A percentile compares a stretch with the other conserved stretches of the same genome.
phyloP scores from a whole-genome alignment of 35 echinoderm and acorn worm species.

The Holothuria glaberrima region DNA sequence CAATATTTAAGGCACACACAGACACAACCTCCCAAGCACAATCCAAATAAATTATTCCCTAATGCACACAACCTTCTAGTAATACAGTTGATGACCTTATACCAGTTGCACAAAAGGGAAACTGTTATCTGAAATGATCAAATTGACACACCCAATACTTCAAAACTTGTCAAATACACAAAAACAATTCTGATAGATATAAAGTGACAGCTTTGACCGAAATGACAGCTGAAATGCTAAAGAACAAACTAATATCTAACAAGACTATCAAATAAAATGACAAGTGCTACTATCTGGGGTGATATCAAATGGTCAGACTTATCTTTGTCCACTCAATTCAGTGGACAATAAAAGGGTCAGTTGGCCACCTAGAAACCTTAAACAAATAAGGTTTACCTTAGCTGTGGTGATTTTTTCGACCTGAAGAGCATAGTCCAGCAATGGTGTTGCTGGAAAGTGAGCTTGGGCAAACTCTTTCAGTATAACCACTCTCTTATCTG shows the following conservation, averaged over 20 bases:
- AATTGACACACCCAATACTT: too few species aligned
- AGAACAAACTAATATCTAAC: neutral
- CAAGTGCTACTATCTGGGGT: neutral
- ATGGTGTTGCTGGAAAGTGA: conserved; percentile 79
- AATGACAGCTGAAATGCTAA: too few species aligned
- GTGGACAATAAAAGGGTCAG: neutral
- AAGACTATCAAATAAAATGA: neutral
- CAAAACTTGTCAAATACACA: too few species aligned
- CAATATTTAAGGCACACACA: too few species aligned
- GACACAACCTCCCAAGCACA: too few species aligned
- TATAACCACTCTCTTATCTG: conserved; percentile 88
- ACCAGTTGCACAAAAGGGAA: too few species aligned
- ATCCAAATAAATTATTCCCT: too few species aligned
- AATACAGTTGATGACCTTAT: too few species aligned
- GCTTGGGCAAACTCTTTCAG: conserved; percentile 80
- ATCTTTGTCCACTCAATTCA: neutral
- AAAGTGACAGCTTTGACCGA: too few species aligned
- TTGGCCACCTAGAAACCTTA: neutral
- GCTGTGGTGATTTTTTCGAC: conserved; percentile 97
- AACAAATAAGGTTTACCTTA: conserved; percentile 68
- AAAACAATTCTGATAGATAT: too few species aligned
- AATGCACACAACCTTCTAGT: too few species aligned
- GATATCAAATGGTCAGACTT: neutral
- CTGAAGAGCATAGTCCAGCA: conserved; percentile 80
- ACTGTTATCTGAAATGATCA: too few species aligned